These are phyloP conservation scores for Dipodomys spectabilis DNA, from an alignment of 2,113 vertebrate genomes.

Conservation along the genomic window DNA sequence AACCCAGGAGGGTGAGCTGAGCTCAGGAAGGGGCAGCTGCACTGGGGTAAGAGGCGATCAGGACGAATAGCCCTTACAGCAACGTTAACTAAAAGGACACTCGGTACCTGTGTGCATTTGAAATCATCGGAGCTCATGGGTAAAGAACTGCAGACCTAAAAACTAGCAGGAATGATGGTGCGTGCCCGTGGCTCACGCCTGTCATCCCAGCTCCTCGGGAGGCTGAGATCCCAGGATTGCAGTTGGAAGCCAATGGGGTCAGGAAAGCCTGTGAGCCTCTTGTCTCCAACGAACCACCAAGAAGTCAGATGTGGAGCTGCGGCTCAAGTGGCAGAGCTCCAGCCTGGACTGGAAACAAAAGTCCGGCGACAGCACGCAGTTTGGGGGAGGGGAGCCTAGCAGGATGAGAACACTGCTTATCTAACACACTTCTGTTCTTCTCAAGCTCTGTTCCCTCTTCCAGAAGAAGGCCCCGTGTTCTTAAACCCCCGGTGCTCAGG, in stretches of 20 bases:
- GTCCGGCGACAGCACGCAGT: too few species aligned
- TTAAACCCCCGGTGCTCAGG: not conserved
- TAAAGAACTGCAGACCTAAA: not conserved
- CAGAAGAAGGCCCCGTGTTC: not conserved
- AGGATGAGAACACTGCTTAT: not conserved
- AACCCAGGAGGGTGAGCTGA: not conserved
- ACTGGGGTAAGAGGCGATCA: not conserved
- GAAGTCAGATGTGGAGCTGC: too few species aligned
- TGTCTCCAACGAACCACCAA: too few species aligned
- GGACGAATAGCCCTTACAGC: not conserved
- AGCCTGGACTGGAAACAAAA: too few species aligned
- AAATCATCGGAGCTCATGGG: not conserved
- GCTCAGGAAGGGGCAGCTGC: not conserved
- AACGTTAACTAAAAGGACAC: not conserved
- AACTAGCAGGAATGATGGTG: not conserved
- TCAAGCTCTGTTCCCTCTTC: not conserved
- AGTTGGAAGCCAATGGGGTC: too few species aligned
- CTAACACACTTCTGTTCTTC: not conserved
- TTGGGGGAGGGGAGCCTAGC: not conserved
- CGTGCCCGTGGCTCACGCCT: too few species aligned
- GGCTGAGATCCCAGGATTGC: too few species aligned
- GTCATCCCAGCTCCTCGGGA: too few species aligned
- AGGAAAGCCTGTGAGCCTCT: too few species aligned
- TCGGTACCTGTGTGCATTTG: not conserved
- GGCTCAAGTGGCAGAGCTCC: too few species aligned